Evolutionary conservation across 2,888 invertebrate genomes (phyloP).

Genomic region (Ichneumoninae sp.): DNA sequence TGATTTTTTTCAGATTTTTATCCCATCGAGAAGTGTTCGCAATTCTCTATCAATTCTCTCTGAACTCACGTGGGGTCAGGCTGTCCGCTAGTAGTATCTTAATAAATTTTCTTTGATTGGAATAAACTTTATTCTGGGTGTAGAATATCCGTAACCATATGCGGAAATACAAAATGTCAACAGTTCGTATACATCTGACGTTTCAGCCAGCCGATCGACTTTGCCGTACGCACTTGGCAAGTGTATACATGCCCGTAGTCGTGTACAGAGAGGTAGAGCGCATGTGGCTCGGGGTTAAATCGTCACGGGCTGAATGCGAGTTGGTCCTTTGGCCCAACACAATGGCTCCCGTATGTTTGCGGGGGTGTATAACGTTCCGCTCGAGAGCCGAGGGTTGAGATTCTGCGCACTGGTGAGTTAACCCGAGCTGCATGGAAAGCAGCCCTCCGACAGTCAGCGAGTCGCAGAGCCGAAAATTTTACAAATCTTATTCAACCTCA

Average conservation of each 20-base stretch:
- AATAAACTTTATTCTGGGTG: too few relatives aligned
- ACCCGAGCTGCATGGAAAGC: neutral
- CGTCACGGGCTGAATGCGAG: conserved; percentile 68
- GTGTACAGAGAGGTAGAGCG: neutral
- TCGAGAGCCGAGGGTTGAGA: conserved; percentile 38
- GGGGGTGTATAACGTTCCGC: conserved; percentile 78
- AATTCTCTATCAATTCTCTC: too few relatives aligned
- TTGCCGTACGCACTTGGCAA: neutral
- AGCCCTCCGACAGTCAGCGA: neutral
- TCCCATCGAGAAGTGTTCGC: too few relatives aligned
- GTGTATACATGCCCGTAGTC: neutral
- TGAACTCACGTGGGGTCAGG: too few relatives aligned
- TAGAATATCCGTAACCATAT: too few relatives aligned
- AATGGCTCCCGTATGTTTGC: conserved; percentile 82
- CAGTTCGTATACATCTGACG: neutral
- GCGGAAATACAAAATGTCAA: neutral
- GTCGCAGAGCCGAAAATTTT: neutral
- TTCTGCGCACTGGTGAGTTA: conserved; percentile 45
- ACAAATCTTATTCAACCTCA: conserved; percentile 29
- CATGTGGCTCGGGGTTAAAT: conserved; percentile 68
- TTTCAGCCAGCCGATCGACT: neutral
- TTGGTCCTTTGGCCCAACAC: conserved; percentile 73
- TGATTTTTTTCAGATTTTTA: too few relatives aligned
- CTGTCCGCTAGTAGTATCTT: too few relatives aligned
- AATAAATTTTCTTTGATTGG: too few relatives aligned